Evolutionary conservation across 2,888 invertebrate species (phyloP).

Genomic region (Aporophyla lueneburgensis): DNA sequence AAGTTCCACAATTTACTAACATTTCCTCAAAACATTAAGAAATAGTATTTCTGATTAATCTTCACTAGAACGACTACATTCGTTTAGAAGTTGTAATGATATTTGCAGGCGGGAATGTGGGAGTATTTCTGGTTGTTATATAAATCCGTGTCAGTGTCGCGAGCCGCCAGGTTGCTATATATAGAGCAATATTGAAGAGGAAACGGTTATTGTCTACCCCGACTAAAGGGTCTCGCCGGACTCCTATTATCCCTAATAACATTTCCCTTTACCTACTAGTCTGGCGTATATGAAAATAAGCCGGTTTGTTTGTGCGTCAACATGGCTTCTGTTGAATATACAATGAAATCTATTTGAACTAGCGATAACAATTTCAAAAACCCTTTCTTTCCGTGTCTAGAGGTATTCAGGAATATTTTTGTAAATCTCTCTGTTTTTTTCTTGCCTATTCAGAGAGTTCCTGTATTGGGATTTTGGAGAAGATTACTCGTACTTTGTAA

Average conservation of each 20-base stretch:
- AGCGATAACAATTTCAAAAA: slow-evolving; percentile 47
- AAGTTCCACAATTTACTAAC: slow-evolving; percentile 22
- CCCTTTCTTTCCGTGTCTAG: slow-evolving; percentile 27
- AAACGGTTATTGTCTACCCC: slow-evolving; percentile 77
- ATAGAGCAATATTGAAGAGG: slow-evolving; percentile 75
- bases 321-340: slow-evolving; percentile 60
- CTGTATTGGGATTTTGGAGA: background rate
- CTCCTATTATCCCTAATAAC: slow-evolving; percentile 78
- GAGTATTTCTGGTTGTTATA: slow-evolving; percentile 47
- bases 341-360: slow-evolving; percentile 49
- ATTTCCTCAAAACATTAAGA: slow-evolving; percentile 23
- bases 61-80: slow-evolving; percentile 28
- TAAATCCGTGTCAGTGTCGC: slow-evolving; percentile 66
- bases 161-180: slow-evolving; percentile 63
- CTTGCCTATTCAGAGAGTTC: background rate
- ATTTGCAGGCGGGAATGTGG: slow-evolving; percentile 45
- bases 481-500: slow-evolving; percentile 11
- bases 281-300: slow-evolving; percentile 68
- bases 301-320: slow-evolving; percentile 64
- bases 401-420: slow-evolving; percentile 19
- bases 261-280: slow-evolving; percentile 72
- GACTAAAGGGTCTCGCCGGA: slow-evolving; percentile 73
- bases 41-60: slow-evolving; percentile 14
- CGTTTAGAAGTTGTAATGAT: slow-evolving; percentile 39
- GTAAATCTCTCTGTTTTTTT: background rate